phyloP scores from a whole-genome alignment of 2,113 vertebrate genomes.

The Epinephelus fuscoguttatus region DNA sequence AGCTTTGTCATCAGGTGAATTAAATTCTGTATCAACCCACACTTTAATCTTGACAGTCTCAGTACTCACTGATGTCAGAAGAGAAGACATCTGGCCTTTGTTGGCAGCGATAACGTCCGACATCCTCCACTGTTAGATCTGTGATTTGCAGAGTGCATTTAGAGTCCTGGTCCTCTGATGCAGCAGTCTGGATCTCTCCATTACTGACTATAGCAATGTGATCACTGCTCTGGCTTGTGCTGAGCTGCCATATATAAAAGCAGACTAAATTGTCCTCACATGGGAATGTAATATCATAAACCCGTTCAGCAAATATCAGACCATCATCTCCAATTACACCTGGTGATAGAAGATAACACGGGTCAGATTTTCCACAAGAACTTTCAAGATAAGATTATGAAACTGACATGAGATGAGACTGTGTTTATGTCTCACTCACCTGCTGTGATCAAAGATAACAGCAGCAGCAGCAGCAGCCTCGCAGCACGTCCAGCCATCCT shows the following conservation, averaged over 20 bases:
- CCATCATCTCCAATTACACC: slow-evolving; percentile 10
- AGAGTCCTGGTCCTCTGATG: background rate
- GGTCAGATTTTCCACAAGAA: background rate
- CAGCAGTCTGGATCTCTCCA: slow-evolving; percentile 4
- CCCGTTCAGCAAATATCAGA: fast-evolving
- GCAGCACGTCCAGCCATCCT: slow-evolving; percentile 25
- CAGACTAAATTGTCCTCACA: slow-evolving; percentile 44
- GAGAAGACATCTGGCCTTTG: background rate
- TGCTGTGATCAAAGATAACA: slow-evolving; percentile 30
- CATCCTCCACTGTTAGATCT: slow-evolving; percentile 9
- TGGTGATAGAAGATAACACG: background rate
- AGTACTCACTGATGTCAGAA: slow-evolving; percentile 24
- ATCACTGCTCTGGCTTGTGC: fast-evolving
- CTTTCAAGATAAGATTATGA: background rate
- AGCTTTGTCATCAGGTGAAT: background rate
- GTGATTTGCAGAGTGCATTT: slow-evolving; percentile 33
- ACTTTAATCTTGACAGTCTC: background rate
- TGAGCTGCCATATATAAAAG: slow-evolving; percentile 8
- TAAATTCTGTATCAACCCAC: background rate
- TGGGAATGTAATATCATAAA: slow-evolving; percentile 2
- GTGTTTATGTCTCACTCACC: slow-evolving; percentile 16
- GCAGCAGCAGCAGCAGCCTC: slow-evolving; percentile 41
- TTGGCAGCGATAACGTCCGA: slow-evolving; percentile 27
- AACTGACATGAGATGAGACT: background rate
- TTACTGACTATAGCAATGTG: slow-evolving; percentile 6